Evolutionary conservation across 1,140 invertebrate species (phyloP).

Genomic region (Formica exsecta): DNA sequence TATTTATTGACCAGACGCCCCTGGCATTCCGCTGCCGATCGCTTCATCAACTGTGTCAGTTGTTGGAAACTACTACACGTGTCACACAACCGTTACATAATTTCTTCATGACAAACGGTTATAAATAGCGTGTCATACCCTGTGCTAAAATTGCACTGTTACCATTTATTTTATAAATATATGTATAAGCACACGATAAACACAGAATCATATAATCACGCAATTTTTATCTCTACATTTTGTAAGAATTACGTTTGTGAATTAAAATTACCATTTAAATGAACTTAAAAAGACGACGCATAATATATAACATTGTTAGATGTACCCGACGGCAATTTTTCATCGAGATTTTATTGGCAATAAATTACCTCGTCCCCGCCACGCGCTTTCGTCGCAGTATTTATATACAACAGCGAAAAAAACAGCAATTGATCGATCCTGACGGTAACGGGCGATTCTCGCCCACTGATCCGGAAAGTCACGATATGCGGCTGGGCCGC

Average conservation of each 20-base stretch:
- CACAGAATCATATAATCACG: too few species aligned
- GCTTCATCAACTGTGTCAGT: slow-evolving; percentile 1
- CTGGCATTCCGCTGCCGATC: slow-evolving; percentile 16
- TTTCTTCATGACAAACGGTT: not conserved
- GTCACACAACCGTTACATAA: not conserved
- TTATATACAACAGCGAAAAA: slow-evolving; percentile 68
- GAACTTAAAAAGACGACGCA: slow-evolving; percentile 17
- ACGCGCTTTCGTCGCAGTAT: slow-evolving; percentile 62
- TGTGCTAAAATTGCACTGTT: not conserved
- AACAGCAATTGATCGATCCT: slow-evolving; percentile 62
- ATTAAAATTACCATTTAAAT: not conserved
- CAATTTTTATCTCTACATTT: not conserved
- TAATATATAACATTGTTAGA: not conserved
- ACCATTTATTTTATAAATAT: too few species aligned
- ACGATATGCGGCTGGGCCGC: slow-evolving; percentile 68
- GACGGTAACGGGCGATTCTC: slow-evolving; percentile 67
- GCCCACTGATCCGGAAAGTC: slow-evolving; percentile 74
- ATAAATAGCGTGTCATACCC: not conserved
- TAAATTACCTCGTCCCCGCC: slow-evolving; percentile 65
- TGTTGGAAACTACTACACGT: not conserved
- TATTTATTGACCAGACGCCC: slow-evolving; percentile 80
- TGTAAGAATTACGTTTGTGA: not conserved
- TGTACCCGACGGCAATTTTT: slow-evolving; percentile 34
- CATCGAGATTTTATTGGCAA: slow-evolving; percentile 63
- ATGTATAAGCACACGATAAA: too few species aligned